Evolutionary conservation across 2,888 invertebrate species (phyloP), one percentile per base, ranked within the genome.

Genomic region (Poecilobothrus nobilitatus): DNA sequence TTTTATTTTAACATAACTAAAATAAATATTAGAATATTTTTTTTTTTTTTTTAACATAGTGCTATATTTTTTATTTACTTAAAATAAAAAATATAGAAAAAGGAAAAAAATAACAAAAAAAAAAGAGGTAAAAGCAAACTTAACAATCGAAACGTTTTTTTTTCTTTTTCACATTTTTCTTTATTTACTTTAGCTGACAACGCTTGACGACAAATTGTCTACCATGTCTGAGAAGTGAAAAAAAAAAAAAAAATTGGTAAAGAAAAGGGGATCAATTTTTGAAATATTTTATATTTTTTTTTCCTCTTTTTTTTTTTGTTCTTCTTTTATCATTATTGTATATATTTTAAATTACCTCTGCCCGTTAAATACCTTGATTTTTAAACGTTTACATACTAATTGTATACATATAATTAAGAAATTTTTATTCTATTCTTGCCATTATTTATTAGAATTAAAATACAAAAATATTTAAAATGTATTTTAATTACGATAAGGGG

Each of bases 151-250:
- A 53, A 53, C 18, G n/a, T 6, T 18, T 53, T 53, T 27, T 53
- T 53, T 53, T 53, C 53, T 12, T n/a, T n/a, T n/a, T 53, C 53
- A 53, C 15, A n/a, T 18, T 53, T n/a, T 18, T 53, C 6, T 53
- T 9, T 53, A 53, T 53, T 53, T 8, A 53, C 53, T 53, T 53
- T 53, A 3, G 53, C 15, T 53, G 53, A 53, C 9, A 53, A 53
- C 53, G 53, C 53, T 53, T 53, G 53, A 53, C 53, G 53, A 53
- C 53, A 53, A 53, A 53, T 53, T 53, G 53, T 53, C 53, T 53
- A 15, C 53, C 53, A 53, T 18, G 53, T 53, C 53, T 53, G n/a
- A 53, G 53, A 53, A n/a, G 1, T 53, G 2, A 53, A 53, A 18
- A 53, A 15, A 53, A 37, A 37, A 37, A 10, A 37, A 37, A 37